These are phyloP conservation scores for Heliornis fulica DNA, from an alignment of 2,113 vertebrate species.

Conservation along the genomic window DNA sequence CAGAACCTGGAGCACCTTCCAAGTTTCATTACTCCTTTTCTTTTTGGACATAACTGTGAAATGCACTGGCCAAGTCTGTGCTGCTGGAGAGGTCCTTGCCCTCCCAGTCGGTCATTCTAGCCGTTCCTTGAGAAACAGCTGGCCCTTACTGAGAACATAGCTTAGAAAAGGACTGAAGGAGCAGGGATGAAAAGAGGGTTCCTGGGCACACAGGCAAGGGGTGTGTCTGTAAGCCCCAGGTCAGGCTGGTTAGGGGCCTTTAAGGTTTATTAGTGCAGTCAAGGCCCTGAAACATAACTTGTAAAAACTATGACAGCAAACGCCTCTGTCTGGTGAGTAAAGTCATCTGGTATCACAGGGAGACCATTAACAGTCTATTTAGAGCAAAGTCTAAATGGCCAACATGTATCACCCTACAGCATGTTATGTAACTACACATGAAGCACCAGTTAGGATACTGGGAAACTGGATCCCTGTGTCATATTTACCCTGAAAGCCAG, in stretches of 20 bases:
- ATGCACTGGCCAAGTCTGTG: not conserved
- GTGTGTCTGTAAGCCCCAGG: not conserved
- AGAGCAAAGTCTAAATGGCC: not conserved
- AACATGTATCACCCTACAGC: not conserved
- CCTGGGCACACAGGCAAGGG: not conserved
- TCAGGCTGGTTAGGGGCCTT: not conserved
- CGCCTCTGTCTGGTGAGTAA: not conserved
- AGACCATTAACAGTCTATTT: not conserved
- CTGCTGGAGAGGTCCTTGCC: not conserved
- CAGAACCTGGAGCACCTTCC: not conserved
- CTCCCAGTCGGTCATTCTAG: too few relatives aligned
- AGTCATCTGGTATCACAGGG: not conserved
- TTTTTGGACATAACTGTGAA: not conserved
- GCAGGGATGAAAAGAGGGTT: not conserved
- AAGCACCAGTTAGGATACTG: not conserved
- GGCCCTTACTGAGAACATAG: not conserved
- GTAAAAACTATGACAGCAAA: not conserved
- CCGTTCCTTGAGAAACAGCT: not conserved
- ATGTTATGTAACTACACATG: not conserved
- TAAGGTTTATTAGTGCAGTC: not conserved
- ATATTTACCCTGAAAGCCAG: not conserved
- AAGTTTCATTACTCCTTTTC: not conserved
- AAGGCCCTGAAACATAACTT: not conserved
- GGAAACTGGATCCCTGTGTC: not conserved
- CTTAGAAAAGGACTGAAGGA: not conserved